Base-by-base conservation (phyloP, 2,797 vertebrate genomes). In the Gobio occitaniae region DNA sequence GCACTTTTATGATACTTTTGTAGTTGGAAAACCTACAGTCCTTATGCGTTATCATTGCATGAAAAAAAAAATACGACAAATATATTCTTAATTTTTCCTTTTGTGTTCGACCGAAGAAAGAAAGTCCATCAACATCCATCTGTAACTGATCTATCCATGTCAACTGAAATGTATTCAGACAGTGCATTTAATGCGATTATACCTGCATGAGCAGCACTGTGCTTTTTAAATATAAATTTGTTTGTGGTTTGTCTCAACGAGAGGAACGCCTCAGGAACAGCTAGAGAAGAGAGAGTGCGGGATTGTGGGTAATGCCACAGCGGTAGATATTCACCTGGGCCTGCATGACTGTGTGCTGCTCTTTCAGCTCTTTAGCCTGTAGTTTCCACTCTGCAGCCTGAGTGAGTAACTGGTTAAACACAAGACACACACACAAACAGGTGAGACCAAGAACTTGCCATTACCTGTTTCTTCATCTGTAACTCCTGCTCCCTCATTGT, bases 371-470 rank as follows among this genome's bases (percentile, higher is more conserved):
- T 90, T 97, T 96, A 94, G 96, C 93, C 92, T 99, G 97, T 85
- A 99, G 96, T 90, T 99, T 99, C 98, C 97, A 99, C 90, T 99
- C 97, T 92, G 98, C 97, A 54, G 98, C 98, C 94, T 98, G 97
- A 93, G 96, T 96, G 94, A 99, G 96, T 95, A 99, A 96, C 98
- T 99, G 90, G 93, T 95, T 92, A 93, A 91, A 93, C 84, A 91
- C 91, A 94, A 89, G 61, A 94, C 83, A 88, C 59, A 81, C 59
- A 81, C 41, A 44, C 70, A 72, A n/a, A 69, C 48, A 21, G n/a
- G 59, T 75, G 56, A 82, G 86, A 78, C 66, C 91, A 80, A 91
- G 86, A 65, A 82, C 85, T 79, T 5, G 88, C 82, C 89, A 87
- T 92, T 95, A 91, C 91, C 91, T 95, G 91, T 89, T 95, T 95